Percentiles rank a stretch among this genome's conserved stretches.
Evolutionary conservation across 2,797 vertebrate species (phyloP).

Genomic region (Anas acuta): DNA sequence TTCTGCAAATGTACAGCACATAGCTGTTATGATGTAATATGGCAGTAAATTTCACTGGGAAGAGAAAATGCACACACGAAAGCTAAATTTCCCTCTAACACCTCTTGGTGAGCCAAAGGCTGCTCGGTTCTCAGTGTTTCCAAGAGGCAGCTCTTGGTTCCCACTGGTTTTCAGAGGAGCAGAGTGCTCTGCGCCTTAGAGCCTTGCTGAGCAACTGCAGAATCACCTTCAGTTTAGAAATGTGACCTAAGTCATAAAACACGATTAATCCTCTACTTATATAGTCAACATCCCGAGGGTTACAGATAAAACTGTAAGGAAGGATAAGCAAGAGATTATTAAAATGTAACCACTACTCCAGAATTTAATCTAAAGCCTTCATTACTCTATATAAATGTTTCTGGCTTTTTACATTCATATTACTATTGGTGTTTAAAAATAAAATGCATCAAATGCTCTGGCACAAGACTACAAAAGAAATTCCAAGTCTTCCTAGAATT

Average conservation of each 20-base stretch:
- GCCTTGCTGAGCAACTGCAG: neutral
- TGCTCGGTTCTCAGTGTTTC: neutral
- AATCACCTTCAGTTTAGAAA: neutral
- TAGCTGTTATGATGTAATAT: neutral
- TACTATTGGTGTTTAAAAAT: neutral
- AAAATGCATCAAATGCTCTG: neutral
- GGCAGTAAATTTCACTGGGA: neutral
- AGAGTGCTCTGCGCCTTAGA: neutral
- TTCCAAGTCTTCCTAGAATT: neutral
- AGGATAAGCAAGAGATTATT: constrained; percentile 17
- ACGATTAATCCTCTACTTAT: neutral
- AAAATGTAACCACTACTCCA: neutral
- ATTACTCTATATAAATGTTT: neutral
- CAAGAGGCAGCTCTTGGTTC: neutral
- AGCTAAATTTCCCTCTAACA: neutral
- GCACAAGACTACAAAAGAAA: neutral
- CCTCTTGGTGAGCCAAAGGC: neutral
- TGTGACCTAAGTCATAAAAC: neutral
- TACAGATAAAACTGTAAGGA: neutral
- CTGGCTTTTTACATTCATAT: neutral
- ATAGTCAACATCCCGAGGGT: neutral
- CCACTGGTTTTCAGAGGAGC: neutral
- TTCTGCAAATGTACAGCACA: neutral
- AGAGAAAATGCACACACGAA: neutral
- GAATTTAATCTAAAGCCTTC: neutral